Evolutionary conservation across 2,888 invertebrate species (phyloP).

Genomic region (Eilema griseolum): DNA sequence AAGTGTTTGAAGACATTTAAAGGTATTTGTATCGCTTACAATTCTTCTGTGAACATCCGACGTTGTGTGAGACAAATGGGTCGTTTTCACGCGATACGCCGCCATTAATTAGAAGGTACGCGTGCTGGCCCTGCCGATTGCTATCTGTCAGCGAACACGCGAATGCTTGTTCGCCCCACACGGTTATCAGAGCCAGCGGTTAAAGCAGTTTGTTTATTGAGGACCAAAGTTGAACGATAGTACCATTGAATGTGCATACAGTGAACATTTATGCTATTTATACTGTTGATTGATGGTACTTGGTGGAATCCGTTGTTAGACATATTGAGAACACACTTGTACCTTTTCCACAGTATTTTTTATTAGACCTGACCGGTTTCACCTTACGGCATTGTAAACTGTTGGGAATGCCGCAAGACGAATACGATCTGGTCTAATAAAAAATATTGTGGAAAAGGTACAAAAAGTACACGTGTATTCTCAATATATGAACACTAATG

Average conservation of each 20-base stretch:
- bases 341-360: too few relatives aligned
- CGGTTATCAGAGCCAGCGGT: slow-evolving; percentile 34
- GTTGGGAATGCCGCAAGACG: too few relatives aligned
- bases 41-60: slow-evolving; percentile 83
- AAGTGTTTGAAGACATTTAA: slow-evolving; percentile 82
- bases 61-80: slow-evolving; percentile 78
- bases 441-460: too few relatives aligned
- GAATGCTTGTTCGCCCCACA: slow-evolving; percentile 63
- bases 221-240: slow-evolving; percentile 9
- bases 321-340: too few relatives aligned
- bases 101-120: slow-evolving; percentile 82
- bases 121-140: slow-evolving; percentile 73
- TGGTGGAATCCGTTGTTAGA: too few relatives aligned
- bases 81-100: slow-evolving; percentile 77
- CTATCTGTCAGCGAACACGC: slow-evolving; percentile 82
- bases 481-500: too few relatives aligned
- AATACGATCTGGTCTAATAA: too few relatives aligned
- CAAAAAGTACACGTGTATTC: too few relatives aligned
- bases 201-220: slow-evolving; percentile 32
- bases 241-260: not conserved
- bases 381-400: too few relatives aligned
- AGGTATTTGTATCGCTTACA: slow-evolving; percentile 83
- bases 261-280: not conserved
- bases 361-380: too few relatives aligned
- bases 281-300: not conserved